Percentiles rank a stretch among this genome's conserved stretches.
Evolutionary conservation across 2,113 vertebrate species (phyloP).

Genomic region (Xenopus tropicalis): UCB_Xtro_10.0 CM004446.2:129961501-129962000

Average conservation of each 20-base stretch:
- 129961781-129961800: constrained; percentile 85
- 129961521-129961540: constrained; percentile 95
- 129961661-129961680: constrained; percentile 77
- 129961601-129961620: constrained; percentile 92
- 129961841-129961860: constrained; percentile 90
- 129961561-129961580: constrained; percentile 79
- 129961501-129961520: constrained; percentile 69
- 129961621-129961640: constrained; percentile 96
- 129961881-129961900: constrained; percentile 95
- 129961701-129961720: constrained; percentile 86
- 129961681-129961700: constrained; percentile 85
- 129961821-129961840: constrained; percentile 86
- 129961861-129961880: constrained; percentile 88
- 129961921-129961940: constrained; percentile 94
- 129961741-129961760: constrained; percentile 93
- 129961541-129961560: constrained; percentile 84
- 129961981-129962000: constrained; percentile 91
- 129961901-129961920: constrained; percentile 89
- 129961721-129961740: constrained; percentile 78
- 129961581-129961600: constrained; percentile 82
- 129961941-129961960: constrained; percentile 98
- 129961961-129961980: constrained; percentile 92
- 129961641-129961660: constrained; percentile 92
- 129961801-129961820: constrained; percentile 88
- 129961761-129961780: constrained; percentile 92